Conservation (phyloP, 2,113 vertebrate species). For the Galemys pyrenaicus region DNA sequence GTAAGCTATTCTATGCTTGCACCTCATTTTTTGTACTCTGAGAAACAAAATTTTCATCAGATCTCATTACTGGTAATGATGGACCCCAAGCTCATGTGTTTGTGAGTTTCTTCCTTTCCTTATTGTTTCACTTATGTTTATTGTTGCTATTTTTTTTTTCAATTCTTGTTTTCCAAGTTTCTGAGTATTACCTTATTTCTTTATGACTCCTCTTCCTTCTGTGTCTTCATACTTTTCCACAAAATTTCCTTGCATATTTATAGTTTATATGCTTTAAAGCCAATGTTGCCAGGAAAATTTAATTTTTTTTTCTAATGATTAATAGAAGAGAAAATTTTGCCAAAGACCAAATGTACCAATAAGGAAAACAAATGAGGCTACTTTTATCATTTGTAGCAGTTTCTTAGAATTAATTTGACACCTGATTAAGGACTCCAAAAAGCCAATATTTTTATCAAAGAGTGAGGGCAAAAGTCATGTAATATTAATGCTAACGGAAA, state of each 20-base stretch:
- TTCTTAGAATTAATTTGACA: conserved; percentile 57
- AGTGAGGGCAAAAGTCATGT: not conserved
- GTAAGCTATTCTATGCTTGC: not conserved
- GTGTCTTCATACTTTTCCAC: not conserved
- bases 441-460: not conserved
- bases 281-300: not conserved
- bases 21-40: not conserved
- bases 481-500: not conserved
- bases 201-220: not conserved
- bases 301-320: conserved; percentile 25
- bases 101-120: accelerated
- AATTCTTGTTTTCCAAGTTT: not conserved
- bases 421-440: conserved; percentile 1
- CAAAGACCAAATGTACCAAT: conserved; percentile 24
- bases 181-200: not conserved
- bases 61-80: not conserved
- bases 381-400: not conserved
- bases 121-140: accelerated
- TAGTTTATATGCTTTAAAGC: not conserved
- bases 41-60: not conserved
- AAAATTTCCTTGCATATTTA: not conserved
- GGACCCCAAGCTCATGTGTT: too few species aligned
- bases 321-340: conserved; percentile 43
- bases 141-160: too few species aligned
- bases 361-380: conserved; percentile 48